phyloP scores from a whole-genome alignment of 2,113 vertebrate genomes.

The Chrysochloris asiatica region DNA sequence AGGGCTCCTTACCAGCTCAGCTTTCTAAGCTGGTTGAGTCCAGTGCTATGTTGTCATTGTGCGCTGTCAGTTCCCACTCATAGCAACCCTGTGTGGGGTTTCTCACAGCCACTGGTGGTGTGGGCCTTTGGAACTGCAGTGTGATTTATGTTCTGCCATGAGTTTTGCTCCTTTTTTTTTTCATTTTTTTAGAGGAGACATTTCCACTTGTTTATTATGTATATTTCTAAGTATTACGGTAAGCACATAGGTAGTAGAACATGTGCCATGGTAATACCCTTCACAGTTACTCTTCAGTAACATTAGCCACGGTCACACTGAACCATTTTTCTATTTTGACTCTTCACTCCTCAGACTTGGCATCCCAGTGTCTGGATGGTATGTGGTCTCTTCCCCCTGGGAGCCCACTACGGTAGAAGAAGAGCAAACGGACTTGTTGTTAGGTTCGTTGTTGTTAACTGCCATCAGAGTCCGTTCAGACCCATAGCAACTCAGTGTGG shows the following conservation, averaged over 20 bases:
- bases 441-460: no score
- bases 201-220: neutral
- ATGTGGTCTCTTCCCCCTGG: neutral
- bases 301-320: neutral
- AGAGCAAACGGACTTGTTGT: no score
- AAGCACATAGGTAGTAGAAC: neutral
- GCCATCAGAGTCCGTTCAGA: no score
- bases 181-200: neutral
- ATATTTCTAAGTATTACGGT: neutral
- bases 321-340: neutral
- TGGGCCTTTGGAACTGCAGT: neutral
- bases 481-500: no score
- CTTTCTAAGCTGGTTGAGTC: no score
- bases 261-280: neutral
- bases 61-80: no score
- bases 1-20: no score
- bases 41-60: no score
- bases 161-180: neutral
- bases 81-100: no score
- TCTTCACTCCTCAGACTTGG: neutral
- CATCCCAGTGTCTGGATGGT: neutral
- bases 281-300: neutral
- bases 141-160: accelerated
- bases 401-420: neutral
- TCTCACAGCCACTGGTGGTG: no score